Evolutionary conservation across 2,888 invertebrate species (phyloP).

Genomic region (Oscheius sp.): DNA sequence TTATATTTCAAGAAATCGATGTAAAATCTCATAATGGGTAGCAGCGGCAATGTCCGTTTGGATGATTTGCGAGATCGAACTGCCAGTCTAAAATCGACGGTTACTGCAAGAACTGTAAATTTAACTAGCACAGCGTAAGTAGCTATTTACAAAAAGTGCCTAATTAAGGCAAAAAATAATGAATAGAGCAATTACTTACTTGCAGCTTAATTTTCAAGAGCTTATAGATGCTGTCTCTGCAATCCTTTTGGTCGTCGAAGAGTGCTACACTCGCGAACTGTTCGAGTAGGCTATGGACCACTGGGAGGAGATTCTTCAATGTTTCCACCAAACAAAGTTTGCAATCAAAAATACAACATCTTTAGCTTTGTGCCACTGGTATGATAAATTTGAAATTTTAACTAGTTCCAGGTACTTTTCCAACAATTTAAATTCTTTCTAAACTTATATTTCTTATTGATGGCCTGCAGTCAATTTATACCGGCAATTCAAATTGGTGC

Average conservation of each 20-base stretch:
- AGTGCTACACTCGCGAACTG: constrained; percentile 66
- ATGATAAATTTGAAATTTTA: constrained; percentile 63
- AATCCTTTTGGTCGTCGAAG: constrained; percentile 63
- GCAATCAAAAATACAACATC: constrained; percentile 95
- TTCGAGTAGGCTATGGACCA: constrained; percentile 68
- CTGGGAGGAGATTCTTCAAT: constrained; percentile 47
- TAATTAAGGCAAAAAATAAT: neutral
- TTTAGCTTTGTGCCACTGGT: constrained; percentile 76
- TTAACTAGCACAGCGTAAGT: constrained; percentile 45
- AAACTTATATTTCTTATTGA: constrained; percentile 94
- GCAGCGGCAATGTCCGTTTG: constrained; percentile 30
- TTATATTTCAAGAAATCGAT: constrained; percentile 9
- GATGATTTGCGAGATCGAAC: constrained; percentile 41
- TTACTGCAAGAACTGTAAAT: constrained; percentile 37
- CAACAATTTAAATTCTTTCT: constrained; percentile 99
- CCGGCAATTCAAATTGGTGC: constrained; percentile 95
- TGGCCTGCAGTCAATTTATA: constrained; percentile 97
- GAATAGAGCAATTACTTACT: neutral
- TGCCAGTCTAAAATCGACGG: constrained; percentile 44
- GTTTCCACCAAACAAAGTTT: constrained; percentile 82
- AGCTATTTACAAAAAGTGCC: neutral
- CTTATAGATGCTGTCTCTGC: constrained; percentile 65
- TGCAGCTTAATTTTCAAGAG: neutral
- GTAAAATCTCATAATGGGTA: constrained; percentile 25
- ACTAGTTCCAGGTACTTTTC: constrained; percentile 81